A percentile compares a stretch with the other conserved stretches of the same genome.
These are phyloP conservation scores for Panthera tigris DNA, from an alignment of 2,113 vertebrate species.

Conservation along the genomic window DNA sequence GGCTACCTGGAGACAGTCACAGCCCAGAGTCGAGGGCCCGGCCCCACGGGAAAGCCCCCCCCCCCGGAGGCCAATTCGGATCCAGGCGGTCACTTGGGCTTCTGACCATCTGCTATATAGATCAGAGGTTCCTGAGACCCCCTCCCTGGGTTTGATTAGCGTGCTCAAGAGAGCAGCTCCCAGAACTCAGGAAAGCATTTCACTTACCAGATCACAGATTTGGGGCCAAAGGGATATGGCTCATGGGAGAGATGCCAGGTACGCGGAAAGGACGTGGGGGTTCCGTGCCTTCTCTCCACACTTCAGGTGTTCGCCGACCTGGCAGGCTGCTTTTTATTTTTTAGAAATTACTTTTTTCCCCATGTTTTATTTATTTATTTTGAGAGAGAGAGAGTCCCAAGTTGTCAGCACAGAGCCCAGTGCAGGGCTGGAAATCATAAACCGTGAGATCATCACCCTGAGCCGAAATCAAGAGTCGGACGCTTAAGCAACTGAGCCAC, in stretches of 20 bases:
- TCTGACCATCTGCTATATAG: accelerated
- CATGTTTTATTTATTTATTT: too few relatives aligned
- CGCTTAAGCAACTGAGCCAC: too few relatives aligned
- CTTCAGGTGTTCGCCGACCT: neutral
- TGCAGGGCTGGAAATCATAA: too few relatives aligned
- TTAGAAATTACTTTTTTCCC: too few relatives aligned
- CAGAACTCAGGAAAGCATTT: neutral
- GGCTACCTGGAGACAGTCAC: neutral
- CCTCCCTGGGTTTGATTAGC: neutral
- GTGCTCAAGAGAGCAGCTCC: neutral
- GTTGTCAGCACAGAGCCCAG: too few relatives aligned
- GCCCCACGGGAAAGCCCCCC: neutral
- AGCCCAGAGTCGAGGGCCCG: too few relatives aligned
- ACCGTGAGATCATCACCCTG: too few relatives aligned
- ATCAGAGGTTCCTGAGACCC: neutral
- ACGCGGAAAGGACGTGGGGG: neutral
- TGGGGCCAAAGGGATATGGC: neutral
- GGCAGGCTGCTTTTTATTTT: neutral
- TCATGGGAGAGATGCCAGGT: neutral
- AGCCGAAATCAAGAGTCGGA: too few relatives aligned
- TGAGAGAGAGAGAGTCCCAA: too few relatives aligned
- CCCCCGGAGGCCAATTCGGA: accelerated
- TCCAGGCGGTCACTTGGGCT: neutral
- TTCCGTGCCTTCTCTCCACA: neutral
- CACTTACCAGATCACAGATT: neutral